Evolutionary conservation across 2,797 vertebrate species (phyloP).

Genomic region (Centropyge bicolor): DNA sequence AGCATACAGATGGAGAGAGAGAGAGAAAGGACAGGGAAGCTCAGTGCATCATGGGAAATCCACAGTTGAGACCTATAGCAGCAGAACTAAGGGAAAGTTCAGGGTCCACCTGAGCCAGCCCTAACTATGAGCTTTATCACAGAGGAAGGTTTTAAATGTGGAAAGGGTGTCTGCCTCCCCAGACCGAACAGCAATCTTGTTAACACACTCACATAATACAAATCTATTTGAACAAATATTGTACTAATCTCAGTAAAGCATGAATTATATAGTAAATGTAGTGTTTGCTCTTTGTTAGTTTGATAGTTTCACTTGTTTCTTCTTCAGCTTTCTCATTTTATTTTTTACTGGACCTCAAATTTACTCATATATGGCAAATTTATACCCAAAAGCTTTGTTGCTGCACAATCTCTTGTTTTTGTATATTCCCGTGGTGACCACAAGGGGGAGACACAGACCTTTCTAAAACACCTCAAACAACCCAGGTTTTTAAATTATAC

Average conservation of each 20-base stretch:
- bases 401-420: not conserved
- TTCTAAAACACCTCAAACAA: conserved; percentile 8
- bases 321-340: not conserved
- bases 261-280: not conserved
- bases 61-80: too few relatives aligned
- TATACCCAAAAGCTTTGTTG: not conserved
- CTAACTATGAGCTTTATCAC: too few relatives aligned
- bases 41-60: too few relatives aligned
- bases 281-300: not conserved
- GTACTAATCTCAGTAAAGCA: not conserved
- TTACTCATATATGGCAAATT: not conserved
- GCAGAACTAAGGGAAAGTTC: too few relatives aligned
- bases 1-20: too few relatives aligned
- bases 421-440: conserved; percentile 48
- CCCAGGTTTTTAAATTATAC: not conserved
- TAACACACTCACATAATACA: not conserved
- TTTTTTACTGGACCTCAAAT: not conserved
- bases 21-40: too few relatives aligned
- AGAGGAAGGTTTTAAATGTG: too few relatives aligned
- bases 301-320: not conserved
- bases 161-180: too few relatives aligned
- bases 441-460: conserved; percentile 71
- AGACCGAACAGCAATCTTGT: too few relatives aligned
- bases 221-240: not conserved
- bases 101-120: too few relatives aligned